These are phyloP conservation scores for Dexiosoma caninum DNA, from an alignment of 2,888 invertebrate genomes.

Conservation along the genomic window DNA sequence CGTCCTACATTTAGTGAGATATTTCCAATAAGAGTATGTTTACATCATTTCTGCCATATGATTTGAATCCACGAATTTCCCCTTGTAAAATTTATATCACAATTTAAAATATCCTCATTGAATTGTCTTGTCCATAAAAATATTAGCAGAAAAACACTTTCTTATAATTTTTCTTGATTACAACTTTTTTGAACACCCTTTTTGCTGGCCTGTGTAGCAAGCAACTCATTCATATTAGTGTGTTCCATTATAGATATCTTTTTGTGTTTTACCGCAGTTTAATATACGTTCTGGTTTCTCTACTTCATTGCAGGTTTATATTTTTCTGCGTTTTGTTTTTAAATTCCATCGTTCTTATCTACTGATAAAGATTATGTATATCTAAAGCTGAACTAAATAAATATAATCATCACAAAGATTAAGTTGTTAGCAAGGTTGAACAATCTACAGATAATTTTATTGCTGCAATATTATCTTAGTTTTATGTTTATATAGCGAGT, in stretches of 20 bases:
- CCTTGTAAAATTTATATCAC: too few species aligned
- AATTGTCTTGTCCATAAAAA: too few species aligned
- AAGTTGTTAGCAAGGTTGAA: constrained; percentile 38
- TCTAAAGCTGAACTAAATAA: constrained; percentile 54
- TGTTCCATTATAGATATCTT: constrained; percentile 24
- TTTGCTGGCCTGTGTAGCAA: neutral
- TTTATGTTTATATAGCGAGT: too few species aligned
- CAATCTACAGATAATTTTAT: constrained; percentile 19
- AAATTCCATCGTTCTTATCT: constrained; percentile 47
- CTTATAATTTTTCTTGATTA: neutral
- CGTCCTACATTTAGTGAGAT: too few species aligned
- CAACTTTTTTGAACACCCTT: neutral
- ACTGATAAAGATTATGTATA: constrained; percentile 59
- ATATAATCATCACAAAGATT: constrained; percentile 48
- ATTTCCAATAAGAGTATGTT: too few species aligned
- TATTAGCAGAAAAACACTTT: too few species aligned
- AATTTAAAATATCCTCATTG: too few species aligned
- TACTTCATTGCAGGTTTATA: too few species aligned
- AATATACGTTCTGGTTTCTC: neutral
- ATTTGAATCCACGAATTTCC: too few species aligned
- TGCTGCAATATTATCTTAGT: constrained; percentile 53
- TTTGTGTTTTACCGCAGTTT: constrained; percentile 23
- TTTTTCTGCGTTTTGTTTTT: constrained; percentile 11
- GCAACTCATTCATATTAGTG: neutral
- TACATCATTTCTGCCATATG: too few species aligned